phyloP scores from a whole-genome alignment of 1,140 invertebrate genomes.

The Acyrthosiphon pisum region DNA sequence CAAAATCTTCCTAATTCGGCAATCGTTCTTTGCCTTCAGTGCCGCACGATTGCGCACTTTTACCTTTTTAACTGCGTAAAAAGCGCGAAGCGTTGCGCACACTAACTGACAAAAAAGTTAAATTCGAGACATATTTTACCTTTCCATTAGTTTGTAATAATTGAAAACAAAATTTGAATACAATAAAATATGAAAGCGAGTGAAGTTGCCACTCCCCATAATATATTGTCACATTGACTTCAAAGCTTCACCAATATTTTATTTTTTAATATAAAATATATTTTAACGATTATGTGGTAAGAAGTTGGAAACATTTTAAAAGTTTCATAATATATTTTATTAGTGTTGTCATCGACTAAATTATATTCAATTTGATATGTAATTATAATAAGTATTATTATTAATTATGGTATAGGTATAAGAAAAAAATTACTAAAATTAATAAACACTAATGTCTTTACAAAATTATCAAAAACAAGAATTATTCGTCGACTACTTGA shows the following conservation, averaged over 20 bases:
- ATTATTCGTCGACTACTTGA: not conserved
- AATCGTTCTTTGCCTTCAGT: not conserved
- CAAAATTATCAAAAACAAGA: not conserved
- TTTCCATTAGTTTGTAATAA: not conserved
- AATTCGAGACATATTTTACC: not conserved
- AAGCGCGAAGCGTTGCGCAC: not conserved
- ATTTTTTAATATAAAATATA: not conserved
- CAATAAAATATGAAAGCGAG: too few relatives aligned
- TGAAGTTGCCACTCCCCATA: not conserved
- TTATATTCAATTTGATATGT: too few relatives aligned
- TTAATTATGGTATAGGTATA: not conserved
- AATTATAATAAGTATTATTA: too few relatives aligned
- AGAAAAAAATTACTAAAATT: not conserved
- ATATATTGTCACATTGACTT: not conserved
- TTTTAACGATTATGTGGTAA: too few relatives aligned
- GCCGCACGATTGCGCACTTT: not conserved
- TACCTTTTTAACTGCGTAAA: not conserved
- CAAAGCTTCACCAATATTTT: not conserved
- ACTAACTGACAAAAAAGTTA: not conserved
- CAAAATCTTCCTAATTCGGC: not conserved
- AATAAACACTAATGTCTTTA: too few relatives aligned
- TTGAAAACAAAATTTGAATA: not conserved
- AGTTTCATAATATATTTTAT: too few relatives aligned
- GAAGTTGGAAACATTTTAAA: too few relatives aligned
- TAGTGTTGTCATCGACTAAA: too few relatives aligned